Evolutionary conservation across 2,113 vertebrate genomes (phyloP).

Genomic region (Kryptolebias marmoratus): DNA sequence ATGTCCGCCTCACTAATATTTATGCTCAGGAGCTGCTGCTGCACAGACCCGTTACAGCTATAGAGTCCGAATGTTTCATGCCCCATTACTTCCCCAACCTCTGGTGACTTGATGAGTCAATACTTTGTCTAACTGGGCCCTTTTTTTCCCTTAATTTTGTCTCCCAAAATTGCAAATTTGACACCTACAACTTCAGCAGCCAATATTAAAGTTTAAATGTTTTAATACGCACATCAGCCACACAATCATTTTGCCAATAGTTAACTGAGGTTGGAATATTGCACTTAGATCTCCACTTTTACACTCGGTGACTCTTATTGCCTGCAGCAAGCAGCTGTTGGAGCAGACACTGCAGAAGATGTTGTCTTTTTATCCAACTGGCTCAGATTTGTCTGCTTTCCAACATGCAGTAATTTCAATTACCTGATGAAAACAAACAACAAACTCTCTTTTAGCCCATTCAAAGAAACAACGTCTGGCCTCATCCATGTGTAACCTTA

Average conservation of each 20-base stretch:
- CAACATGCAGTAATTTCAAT: constrained; percentile 17
- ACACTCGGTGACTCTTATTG: neutral
- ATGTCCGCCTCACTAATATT: no score
- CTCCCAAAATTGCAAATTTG: neutral
- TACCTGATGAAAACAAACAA: constrained; percentile 9
- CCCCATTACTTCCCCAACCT: no score
- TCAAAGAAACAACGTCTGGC: constrained; percentile 16
- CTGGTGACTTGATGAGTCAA: no score
- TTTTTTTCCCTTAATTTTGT: no score
- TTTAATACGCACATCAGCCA: neutral
- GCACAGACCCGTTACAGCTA: no score
- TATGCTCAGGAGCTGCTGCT: no score
- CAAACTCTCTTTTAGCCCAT: neutral
- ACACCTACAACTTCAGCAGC: constrained; percentile 2
- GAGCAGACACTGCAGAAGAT: constrained; percentile 1
- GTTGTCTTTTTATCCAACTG: constrained; percentile 1
- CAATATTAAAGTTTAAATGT: neutral
- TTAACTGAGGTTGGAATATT: neutral
- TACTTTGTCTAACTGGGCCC: no score
- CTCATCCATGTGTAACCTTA: neutral
- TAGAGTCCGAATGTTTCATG: no score
- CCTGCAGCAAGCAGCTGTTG: constrained; percentile 10
- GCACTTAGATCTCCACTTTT: neutral
- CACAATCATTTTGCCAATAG: neutral
- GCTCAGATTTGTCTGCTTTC: constrained; percentile 6